Percentiles rank a stretch among this genome's conserved stretches.
These are phyloP conservation scores for Sialis fuliginosa DNA, from an alignment of 2,888 invertebrate species.

Conservation along the genomic window DNA sequence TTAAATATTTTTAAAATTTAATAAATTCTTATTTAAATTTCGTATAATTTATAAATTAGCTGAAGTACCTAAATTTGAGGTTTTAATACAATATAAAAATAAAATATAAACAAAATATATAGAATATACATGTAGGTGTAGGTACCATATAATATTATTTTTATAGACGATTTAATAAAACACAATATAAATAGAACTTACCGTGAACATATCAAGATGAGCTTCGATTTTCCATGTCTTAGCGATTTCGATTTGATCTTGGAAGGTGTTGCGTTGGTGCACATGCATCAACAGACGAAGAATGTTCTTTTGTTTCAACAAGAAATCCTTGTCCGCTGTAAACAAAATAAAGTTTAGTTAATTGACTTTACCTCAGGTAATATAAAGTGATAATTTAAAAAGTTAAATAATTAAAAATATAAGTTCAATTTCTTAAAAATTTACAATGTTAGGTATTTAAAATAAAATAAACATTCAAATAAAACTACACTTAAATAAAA, in stretches of 20 bases:
- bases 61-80: too few relatives aligned
- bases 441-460: background rate
- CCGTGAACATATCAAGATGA: slow-evolving; percentile 36
- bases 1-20: too few relatives aligned
- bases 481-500: background rate
- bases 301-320: slow-evolving; percentile 35
- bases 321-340: slow-evolving; percentile 34
- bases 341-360: slow-evolving; percentile 8
- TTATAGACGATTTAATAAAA: background rate
- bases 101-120: too few relatives aligned
- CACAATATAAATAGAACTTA: slow-evolving; percentile 15
- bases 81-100: too few relatives aligned
- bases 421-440: too few relatives aligned
- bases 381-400: background rate
- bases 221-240: slow-evolving; percentile 37
- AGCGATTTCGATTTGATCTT: slow-evolving; percentile 35
- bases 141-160: background rate
- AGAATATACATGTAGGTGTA: too few relatives aligned
- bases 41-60: too few relatives aligned
- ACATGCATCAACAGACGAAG: slow-evolving; percentile 40
- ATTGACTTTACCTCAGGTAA: background rate
- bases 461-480: background rate
- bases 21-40: too few relatives aligned
- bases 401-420: too few relatives aligned
- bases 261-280: slow-evolving; percentile 37